Conservation (phyloP, 2,113 vertebrate genomes). For the Gallinago undulata region DNA sequence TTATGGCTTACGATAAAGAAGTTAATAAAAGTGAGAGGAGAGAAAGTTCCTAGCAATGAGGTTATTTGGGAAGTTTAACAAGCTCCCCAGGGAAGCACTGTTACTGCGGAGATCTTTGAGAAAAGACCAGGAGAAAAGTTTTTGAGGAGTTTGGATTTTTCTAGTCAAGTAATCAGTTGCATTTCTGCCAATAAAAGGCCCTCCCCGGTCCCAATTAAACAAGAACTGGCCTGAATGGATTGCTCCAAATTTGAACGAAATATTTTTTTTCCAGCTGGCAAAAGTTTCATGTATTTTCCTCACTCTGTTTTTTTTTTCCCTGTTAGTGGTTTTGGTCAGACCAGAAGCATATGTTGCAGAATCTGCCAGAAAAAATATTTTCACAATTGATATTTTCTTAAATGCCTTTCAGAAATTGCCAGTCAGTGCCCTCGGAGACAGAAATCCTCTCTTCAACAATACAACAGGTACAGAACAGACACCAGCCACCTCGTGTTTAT, state of each 20-base stretch:
- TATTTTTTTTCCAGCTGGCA: not conserved
- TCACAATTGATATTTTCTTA: not conserved
- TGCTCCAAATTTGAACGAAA: not conserved
- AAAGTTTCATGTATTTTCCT: not conserved
- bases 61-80: constrained; percentile 18
- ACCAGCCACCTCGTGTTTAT: not conserved
- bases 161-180: not conserved
- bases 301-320: not conserved
- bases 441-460: not conserved
- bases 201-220: not conserved
- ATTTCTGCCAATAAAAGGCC: not conserved
- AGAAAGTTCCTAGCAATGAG: not conserved
- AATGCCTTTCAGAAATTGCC: not conserved
- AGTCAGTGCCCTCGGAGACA: not conserved
- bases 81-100: constrained; percentile 4
- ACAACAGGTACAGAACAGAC: not conserved
- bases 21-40: not conserved
- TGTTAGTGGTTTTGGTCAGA: not conserved
- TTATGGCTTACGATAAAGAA: not conserved
- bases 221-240: not conserved
- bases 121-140: not conserved
- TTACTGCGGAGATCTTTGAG: not conserved
- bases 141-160: not conserved
- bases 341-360: not conserved
- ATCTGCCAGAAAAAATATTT: constrained; percentile 25